These are phyloP conservation scores for Procambarus clarkii DNA, from an alignment of 1,140 invertebrate genomes.

Conservation along the genomic window DNA sequence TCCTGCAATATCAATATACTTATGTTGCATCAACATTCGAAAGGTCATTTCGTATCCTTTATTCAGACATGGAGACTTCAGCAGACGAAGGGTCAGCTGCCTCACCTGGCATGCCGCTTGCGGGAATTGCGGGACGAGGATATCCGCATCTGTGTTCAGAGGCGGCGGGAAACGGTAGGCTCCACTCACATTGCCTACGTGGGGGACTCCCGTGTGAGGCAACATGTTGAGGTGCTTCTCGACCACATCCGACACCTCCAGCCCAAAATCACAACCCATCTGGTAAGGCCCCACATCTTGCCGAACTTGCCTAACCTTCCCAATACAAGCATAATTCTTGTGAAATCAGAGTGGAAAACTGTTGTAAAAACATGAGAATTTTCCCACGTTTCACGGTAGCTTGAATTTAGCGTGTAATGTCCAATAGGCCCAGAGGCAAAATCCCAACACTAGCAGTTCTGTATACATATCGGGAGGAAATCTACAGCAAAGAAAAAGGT, in stretches of 20 bases:
- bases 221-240: slow-evolving; percentile 58
- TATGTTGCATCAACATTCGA: too few species aligned
- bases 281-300: slow-evolving; percentile 31
- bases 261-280: slow-evolving; percentile 43
- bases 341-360: too few species aligned
- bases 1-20: too few species aligned
- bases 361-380: too few species aligned
- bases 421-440: too few species aligned
- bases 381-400: too few species aligned
- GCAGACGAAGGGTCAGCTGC: slow-evolving; percentile 44
- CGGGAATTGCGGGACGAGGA: slow-evolving; percentile 31
- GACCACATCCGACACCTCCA: slow-evolving; percentile 57
- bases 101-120: slow-evolving; percentile 51
- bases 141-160: slow-evolving; percentile 29
- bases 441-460: too few species aligned
- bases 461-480: too few species aligned
- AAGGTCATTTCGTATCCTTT: neutral
- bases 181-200: slow-evolving; percentile 21
- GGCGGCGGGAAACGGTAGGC: neutral
- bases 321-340: too few species aligned
- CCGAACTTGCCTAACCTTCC: too few species aligned
- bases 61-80: slow-evolving; percentile 43
- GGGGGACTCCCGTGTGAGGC: slow-evolving; percentile 65
- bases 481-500: too few species aligned
- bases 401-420: too few species aligned